These are phyloP conservation scores for Drosophila seguyi DNA, from an alignment of 1,140 invertebrate genomes.

Conservation along the genomic window DNA sequence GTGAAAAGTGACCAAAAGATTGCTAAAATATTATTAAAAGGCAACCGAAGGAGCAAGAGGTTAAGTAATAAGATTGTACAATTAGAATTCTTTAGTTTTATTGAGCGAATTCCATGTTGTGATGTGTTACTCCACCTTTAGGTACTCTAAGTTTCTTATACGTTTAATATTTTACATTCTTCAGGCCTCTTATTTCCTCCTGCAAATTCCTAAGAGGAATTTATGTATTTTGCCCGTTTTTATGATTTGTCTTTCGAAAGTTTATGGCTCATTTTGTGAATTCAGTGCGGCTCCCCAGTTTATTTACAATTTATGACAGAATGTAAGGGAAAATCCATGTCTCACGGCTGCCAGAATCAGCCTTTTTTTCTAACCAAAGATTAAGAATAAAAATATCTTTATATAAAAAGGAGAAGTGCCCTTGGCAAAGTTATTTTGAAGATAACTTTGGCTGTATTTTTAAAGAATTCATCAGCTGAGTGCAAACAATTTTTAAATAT, in stretches of 20 bases:
- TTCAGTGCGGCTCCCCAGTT: slow-evolving; percentile 14
- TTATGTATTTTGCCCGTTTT: slow-evolving; percentile 9
- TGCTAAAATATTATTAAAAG: slow-evolving; percentile 13
- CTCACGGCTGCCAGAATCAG: slow-evolving; percentile 11
- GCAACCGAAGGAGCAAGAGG: neutral
- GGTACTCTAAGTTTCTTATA: neutral
- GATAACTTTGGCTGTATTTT: slow-evolving; percentile 1
- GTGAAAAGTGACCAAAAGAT: slow-evolving; percentile 8
- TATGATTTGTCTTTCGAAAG: slow-evolving; percentile 34
- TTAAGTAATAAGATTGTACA: neutral
- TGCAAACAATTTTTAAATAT: neutral
- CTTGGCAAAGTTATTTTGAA: neutral
- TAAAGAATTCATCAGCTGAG: slow-evolving; percentile 27
- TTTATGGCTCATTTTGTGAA: slow-evolving; percentile 40
- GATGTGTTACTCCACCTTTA: neutral
- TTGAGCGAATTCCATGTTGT: neutral
- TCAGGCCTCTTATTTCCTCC: neutral
- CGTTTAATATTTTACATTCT: neutral
- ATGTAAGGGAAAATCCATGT: slow-evolving; percentile 13
- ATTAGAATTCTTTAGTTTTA: neutral
- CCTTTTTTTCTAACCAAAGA: neutral
- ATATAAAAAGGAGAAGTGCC: neutral
- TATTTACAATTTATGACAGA: slow-evolving; percentile 43
- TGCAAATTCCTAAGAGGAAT: slow-evolving; percentile 7
- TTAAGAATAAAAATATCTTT: neutral